These are phyloP conservation scores for Loriculus beryllinus DNA, from an alignment of 2,797 vertebrate species.

Conservation along the genomic window DNA sequence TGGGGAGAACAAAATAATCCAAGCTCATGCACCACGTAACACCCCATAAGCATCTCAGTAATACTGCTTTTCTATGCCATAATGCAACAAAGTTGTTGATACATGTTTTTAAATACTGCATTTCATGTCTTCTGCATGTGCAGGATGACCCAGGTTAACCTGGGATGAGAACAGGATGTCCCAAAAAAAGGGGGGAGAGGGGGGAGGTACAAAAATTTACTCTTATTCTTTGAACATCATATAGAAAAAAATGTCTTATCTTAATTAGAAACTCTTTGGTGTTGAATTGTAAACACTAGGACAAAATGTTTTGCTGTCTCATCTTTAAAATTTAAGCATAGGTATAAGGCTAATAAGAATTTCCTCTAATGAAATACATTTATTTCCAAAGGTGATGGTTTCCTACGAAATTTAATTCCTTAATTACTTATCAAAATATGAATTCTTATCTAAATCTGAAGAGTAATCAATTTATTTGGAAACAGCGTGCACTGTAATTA, in stretches of 20 bases:
- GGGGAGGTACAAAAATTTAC: background rate
- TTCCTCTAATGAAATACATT: slow-evolving; percentile 9
- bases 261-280: slow-evolving; percentile 16
- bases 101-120: background rate
- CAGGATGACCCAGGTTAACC: background rate
- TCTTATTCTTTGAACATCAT: background rate
- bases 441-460: slow-evolving; percentile 43
- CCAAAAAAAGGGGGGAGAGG: background rate
- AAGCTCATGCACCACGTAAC: background rate
- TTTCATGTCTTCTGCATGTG: background rate
- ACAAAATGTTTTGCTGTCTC: slow-evolving; percentile 19
- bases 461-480: slow-evolving; percentile 31
- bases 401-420: slow-evolving; percentile 17
- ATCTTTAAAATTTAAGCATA: slow-evolving; percentile 31
- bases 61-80: background rate
- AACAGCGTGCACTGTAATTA: background rate
- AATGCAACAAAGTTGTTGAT: background rate
- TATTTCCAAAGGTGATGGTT: background rate
- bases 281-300: background rate
- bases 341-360: background rate
- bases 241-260: background rate
- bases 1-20: background rate
- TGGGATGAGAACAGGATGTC: background rate
- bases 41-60: background rate
- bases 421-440: slow-evolving; percentile 52